Evolutionary conservation across 1,140 invertebrate species (phyloP).

Genomic region (fruit fly (Drosophila melanogaster)): Release_6_plus_ISO1_MT NT_033779.5:7707001-7707500

Average conservation of each 20-base stretch:
- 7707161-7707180: constrained; percentile 91
- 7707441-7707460: constrained; percentile 84
- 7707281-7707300: constrained; percentile 63
- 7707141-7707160: constrained; percentile 91
- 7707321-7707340: constrained; percentile 91
- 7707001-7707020: constrained; percentile 90
- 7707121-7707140: constrained; percentile 92
- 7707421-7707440: constrained; percentile 73
- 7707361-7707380: constrained; percentile 94
- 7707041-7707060: too few species aligned
- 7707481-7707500: constrained; percentile 75
- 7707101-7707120: constrained; percentile 86
- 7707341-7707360: constrained; percentile 91
- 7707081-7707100: constrained; percentile 70
- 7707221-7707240: constrained; percentile 90
- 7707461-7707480: constrained; percentile 79
- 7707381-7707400: constrained; percentile 95
- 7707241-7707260: constrained; percentile 48
- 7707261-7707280: not conserved
- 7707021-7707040: constrained; percentile 83
- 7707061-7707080: not conserved
- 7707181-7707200: constrained; percentile 94
- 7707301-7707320: constrained; percentile 86
- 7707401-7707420: constrained; percentile 87
- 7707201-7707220: constrained; percentile 91